Percentiles rank a stretch among this genome's conserved stretches.
These are phyloP conservation scores for Budorcas taxicolor DNA, from an alignment of 2,113 vertebrate genomes.

Conservation along the genomic window DNA sequence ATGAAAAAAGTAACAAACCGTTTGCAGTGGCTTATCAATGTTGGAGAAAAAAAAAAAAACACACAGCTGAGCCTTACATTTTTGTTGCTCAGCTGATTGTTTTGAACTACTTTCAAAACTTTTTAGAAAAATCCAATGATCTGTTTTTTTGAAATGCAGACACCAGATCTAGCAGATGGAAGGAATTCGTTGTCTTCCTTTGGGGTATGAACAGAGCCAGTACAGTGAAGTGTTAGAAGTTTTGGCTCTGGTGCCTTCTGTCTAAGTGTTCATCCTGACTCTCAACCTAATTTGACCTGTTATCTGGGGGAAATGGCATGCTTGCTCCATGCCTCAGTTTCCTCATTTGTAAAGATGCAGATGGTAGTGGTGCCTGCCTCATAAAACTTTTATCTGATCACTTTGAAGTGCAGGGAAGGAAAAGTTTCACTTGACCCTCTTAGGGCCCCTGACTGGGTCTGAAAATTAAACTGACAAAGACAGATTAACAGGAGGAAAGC, in stretches of 20 bases:
- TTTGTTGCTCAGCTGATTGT: not conserved
- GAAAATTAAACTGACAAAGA: not conserved
- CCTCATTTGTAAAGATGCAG: not conserved
- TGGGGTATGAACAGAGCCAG: not conserved
- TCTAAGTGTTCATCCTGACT: not conserved
- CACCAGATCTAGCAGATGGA: not conserved
- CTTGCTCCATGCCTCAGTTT: not conserved
- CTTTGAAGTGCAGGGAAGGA: not conserved
- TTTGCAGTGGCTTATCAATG: not conserved
- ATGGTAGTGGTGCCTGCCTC: not conserved
- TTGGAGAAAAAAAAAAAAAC: not conserved
- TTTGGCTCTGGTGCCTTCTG: not conserved
- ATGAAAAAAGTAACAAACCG: not conserved
- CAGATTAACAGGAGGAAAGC: not conserved
- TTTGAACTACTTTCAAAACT: slow-evolving; percentile 16
- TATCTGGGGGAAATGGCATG: not conserved
- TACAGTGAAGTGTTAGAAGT: not conserved
- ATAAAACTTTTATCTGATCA: not conserved
- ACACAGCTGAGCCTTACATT: not conserved
- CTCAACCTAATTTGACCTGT: not conserved
- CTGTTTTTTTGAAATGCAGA: not conserved
- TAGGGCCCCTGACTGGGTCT: not conserved
- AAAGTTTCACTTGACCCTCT: not conserved
- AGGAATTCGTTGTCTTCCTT: not conserved
- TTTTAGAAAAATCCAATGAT: not conserved